Conservation (phyloP, 2,797 vertebrate genomes). For the Sebastes miniatus region DNA sequence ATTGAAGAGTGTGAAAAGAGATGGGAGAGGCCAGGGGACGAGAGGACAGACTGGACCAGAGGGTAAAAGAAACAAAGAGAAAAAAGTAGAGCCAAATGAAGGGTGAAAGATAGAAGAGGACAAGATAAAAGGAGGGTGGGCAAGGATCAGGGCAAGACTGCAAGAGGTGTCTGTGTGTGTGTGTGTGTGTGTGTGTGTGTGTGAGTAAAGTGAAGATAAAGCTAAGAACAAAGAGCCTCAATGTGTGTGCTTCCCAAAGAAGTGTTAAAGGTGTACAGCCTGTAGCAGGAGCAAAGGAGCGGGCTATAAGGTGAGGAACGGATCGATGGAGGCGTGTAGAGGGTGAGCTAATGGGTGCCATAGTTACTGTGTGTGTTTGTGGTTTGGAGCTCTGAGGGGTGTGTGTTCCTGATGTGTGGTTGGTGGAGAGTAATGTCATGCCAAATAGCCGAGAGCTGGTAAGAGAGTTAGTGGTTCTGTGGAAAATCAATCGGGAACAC, state of each 20-base stretch:
- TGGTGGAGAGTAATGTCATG: conserved; percentile 39
- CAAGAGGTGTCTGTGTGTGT: background rate
- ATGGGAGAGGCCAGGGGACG: background rate
- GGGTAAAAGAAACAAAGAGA: conserved; percentile 1
- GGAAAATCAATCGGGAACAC: background rate
- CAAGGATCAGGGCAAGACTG: conserved; percentile 16
- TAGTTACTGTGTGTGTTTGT: background rate
- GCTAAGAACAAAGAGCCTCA: conserved; percentile 1
- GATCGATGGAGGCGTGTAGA: conserved; percentile 13
- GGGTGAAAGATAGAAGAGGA: conserved; percentile 38
- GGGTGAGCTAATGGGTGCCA: conserved; percentile 24
- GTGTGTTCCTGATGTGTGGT: conserved; percentile 17
- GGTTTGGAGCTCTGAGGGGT: background rate
- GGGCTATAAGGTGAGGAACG: background rate
- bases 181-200: background rate
- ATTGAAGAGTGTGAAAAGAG: background rate
- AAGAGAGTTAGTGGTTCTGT: background rate
- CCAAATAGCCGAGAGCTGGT: conserved; percentile 26
- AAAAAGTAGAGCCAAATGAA: conserved; percentile 11
- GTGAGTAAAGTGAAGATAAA: background rate
- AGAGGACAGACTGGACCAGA: conserved; percentile 27
- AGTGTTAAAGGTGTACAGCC: conserved; percentile 2
- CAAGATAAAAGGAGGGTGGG: conserved; percentile 31
- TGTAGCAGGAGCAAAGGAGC: background rate
- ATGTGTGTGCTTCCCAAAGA: background rate